Percentiles rank a stretch among this genome's conserved stretches.
phyloP scores from a whole-genome alignment of 1,140 invertebrate genomes.

The Pseudomyrmex cubaensis region DNA sequence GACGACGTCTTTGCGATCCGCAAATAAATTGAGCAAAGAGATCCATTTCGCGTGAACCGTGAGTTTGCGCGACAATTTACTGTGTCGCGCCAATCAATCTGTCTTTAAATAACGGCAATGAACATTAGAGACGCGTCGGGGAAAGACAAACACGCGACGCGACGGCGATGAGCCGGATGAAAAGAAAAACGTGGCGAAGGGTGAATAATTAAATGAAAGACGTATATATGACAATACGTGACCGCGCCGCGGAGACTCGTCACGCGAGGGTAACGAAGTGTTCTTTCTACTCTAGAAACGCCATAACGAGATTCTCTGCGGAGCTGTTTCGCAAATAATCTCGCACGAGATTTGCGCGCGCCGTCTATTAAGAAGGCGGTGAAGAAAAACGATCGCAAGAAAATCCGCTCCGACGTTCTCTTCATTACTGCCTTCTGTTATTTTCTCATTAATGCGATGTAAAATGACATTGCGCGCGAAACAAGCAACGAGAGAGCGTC shows the following conservation, averaged over 20 bases:
- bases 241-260: not conserved
- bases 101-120: not conserved
- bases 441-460: constrained; percentile 49
- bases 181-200: not conserved
- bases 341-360: not conserved
- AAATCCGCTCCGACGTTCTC: constrained; percentile 45
- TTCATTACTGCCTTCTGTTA: constrained; percentile 44
- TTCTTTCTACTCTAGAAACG: constrained; percentile 21
- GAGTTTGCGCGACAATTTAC: too few relatives aligned
- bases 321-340: constrained; percentile 48
- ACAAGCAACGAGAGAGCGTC: constrained; percentile 4
- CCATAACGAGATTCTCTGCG: constrained; percentile 41
- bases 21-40: not conserved
- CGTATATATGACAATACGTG: constrained; percentile 42
- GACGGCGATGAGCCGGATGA: too few relatives aligned
- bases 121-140: not conserved
- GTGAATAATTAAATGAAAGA: constrained; percentile 43
- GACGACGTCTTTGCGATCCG: too few relatives aligned
- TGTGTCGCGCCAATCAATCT: too few relatives aligned
- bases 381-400: constrained; percentile 50
- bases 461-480: constrained; percentile 26
- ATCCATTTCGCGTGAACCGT: not conserved
- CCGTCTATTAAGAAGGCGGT: constrained; percentile 14
- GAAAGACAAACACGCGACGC: not conserved
- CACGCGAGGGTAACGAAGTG: constrained; percentile 19